A percentile compares a stretch with the other conserved stretches of the same genome.
phyloP scores from a whole-genome alignment of 2,113 vertebrate species.

The Tenrec ecaudatus region DNA sequence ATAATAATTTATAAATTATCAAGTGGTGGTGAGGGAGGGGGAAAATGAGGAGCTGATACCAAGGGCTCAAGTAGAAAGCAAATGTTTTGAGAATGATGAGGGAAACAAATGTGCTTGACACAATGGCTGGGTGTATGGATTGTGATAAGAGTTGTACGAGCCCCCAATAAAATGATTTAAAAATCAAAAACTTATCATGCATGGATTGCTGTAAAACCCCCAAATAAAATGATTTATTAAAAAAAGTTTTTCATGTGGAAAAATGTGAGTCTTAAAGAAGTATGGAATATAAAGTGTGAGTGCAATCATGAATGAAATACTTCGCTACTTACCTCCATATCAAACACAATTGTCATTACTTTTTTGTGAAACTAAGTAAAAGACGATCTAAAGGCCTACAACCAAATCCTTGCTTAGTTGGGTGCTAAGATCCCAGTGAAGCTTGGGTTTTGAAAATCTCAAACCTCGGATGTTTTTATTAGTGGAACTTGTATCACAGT shows the following conservation, averaged over 20 bases:
- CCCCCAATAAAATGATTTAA: too few relatives aligned
- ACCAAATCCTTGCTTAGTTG: not conserved
- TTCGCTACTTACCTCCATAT: not conserved
- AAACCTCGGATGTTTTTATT: not conserved
- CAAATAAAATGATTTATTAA: too few relatives aligned
- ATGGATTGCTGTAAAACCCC: too few relatives aligned
- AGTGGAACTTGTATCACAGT: not conserved
- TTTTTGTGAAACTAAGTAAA: constrained; percentile 7
- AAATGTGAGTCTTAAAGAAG: not conserved
- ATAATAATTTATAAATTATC: too few relatives aligned
- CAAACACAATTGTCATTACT: not conserved
- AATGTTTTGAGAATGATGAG: too few relatives aligned
- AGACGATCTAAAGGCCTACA: not conserved
- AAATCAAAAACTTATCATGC: too few relatives aligned
- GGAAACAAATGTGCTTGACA: too few relatives aligned
- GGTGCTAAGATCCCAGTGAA: not conserved
- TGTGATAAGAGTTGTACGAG: too few relatives aligned
- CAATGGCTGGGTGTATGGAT: too few relatives aligned
- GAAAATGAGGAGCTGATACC: too few relatives aligned
- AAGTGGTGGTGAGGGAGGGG: too few relatives aligned
- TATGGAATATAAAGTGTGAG: not conserved
- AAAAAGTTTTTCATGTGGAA: not conserved
- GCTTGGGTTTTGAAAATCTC: not conserved
- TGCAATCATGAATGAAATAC: not conserved
- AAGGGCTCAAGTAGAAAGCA: too few relatives aligned